These are phyloP conservation scores for Garrulus glandarius DNA, from an alignment of 2,797 vertebrate species.

Conservation along the genomic window DNA sequence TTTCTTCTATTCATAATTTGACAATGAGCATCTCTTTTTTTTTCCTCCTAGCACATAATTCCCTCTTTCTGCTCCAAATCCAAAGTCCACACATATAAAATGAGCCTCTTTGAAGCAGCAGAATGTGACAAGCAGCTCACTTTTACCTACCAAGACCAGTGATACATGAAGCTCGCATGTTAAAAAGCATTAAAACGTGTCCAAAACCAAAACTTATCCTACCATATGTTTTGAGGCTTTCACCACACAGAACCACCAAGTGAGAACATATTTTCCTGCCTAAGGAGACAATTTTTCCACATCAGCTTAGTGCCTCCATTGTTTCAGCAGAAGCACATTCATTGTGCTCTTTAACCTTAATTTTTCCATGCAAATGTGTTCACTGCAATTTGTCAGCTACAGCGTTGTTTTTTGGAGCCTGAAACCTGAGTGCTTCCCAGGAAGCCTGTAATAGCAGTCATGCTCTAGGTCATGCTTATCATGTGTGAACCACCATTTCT, in stretches of 20 bases:
- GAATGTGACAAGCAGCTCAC: neutral
- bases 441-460: neutral
- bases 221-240: slow-evolving; percentile 28
- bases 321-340: neutral
- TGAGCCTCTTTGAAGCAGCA: neutral
- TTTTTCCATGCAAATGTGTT: neutral
- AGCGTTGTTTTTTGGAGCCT: neutral
- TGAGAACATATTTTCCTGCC: neutral
- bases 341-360: neutral
- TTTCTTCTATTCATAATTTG: slow-evolving; percentile 5
- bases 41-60: neutral
- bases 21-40: neutral
- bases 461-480: neutral
- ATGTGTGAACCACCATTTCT: neutral
- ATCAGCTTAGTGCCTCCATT: neutral
- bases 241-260: neutral
- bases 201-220: neutral
- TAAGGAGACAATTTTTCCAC: neutral
- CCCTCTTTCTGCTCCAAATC: neutral
- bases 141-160: neutral
- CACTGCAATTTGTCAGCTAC: neutral
- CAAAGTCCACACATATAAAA: neutral
- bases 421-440: neutral
- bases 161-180: neutral
- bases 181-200: slow-evolving; percentile 29